These are phyloP conservation scores for Piscicola geometra DNA, from an alignment of 2,888 invertebrate genomes.

Conservation along the genomic window DNA sequence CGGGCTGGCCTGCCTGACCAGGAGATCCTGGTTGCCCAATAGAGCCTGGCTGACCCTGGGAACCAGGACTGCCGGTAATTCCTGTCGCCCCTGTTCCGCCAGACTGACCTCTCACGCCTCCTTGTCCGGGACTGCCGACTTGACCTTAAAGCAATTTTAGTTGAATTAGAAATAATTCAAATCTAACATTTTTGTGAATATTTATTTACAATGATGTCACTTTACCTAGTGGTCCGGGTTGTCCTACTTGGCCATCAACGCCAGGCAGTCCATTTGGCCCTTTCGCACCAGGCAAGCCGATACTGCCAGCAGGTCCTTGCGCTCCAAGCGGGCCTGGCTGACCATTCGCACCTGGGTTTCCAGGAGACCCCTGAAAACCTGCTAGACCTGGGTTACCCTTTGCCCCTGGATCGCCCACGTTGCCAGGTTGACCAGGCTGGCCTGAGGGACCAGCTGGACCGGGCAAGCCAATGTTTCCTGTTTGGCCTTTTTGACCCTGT, in stretches of 20 bases:
- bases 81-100: constrained; percentile 20
- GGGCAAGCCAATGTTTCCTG: constrained; percentile 35
- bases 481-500: constrained; percentile 28
- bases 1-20: constrained; percentile 39
- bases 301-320: constrained; percentile 29
- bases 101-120: background rate
- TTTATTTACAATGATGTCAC: too few relatives aligned
- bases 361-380: constrained; percentile 21
- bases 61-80: constrained; percentile 53
- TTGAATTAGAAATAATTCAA: background rate
- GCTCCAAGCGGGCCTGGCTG: constrained; percentile 15
- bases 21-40: constrained; percentile 31
- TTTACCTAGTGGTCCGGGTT: constrained; percentile 20
- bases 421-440: constrained; percentile 37
- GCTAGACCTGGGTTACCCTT: constrained; percentile 26
- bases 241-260: constrained; percentile 14
- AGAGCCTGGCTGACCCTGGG: constrained; percentile 59
- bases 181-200: too few relatives aligned
- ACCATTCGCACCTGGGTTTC: constrained; percentile 13
- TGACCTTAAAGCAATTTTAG: constrained; percentile 23
- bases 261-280: constrained; percentile 2
- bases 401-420: constrained; percentile 34
- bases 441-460: constrained; percentile 36
- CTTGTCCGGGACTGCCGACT: constrained; percentile 26
- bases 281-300: constrained; percentile 32